Conservation (phyloP, 2,113 vertebrate genomes). For the Seriola dumerili region DNA sequence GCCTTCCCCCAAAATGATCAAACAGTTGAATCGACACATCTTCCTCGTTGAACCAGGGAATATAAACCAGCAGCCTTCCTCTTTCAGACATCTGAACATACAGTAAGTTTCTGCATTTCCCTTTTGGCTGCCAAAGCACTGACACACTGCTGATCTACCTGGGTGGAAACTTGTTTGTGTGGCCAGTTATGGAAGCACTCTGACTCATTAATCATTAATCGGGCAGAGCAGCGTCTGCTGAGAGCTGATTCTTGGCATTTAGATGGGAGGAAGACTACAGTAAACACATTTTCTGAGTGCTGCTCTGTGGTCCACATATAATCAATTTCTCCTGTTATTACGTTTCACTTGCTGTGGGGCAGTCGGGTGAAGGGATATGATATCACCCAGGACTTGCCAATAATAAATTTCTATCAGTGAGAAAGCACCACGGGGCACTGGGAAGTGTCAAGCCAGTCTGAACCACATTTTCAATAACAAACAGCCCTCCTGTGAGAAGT, state of each 20-base stretch:
- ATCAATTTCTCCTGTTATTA: constrained; percentile 69
- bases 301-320: constrained; percentile 59
- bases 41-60: neutral
- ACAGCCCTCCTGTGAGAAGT: constrained; percentile 64
- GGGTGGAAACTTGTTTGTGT: constrained; percentile 55
- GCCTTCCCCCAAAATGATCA: no score
- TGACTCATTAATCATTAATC: constrained; percentile 77
- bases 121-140: constrained; percentile 8
- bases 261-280: constrained; percentile 55
- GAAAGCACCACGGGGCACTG: constrained; percentile 41
- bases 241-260: constrained; percentile 66
- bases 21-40: neutral
- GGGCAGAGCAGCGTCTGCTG: constrained; percentile 52
- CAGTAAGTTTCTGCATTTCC: neutral
- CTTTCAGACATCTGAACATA: neutral
- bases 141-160: constrained; percentile 52
- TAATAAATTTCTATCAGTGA: constrained; percentile 68
- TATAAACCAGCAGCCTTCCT: neutral
- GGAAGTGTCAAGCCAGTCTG: constrained; percentile 47
- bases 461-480: constrained; percentile 70
- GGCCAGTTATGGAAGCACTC: constrained; percentile 56
- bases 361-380: constrained; percentile 54
- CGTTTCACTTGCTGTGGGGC: constrained; percentile 61
- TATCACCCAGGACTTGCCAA: constrained; percentile 55
- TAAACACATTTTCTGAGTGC: constrained; percentile 70